Base-by-base conservation (phyloP, 2,888 invertebrate species). In the Lasioglossum pauxillum region DNA sequence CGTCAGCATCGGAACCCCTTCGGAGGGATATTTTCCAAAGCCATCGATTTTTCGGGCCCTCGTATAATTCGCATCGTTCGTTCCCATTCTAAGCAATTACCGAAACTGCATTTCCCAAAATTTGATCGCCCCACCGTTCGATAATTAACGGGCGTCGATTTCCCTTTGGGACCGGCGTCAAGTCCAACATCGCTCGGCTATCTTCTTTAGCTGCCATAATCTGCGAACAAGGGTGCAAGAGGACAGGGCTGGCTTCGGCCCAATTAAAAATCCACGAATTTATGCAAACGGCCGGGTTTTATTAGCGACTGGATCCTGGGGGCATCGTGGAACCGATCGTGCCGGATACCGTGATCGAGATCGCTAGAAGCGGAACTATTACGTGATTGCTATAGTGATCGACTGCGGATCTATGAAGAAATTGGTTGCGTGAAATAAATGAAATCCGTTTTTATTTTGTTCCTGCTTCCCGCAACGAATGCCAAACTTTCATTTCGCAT, bases 261-360 rank as follows among this genome's bases (percentile, higher is more conserved):
- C 91, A 91, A 91, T 91, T 91, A 91, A 91, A 91, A 91, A 86
- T 88, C 88, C 89, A 82, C 89, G 82, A 87, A 90, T 91, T 90
- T 91, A 90, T 91, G 91, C 90, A 91, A 91, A 91, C 91, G 90
- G 79, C 75, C 88, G 38, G 86, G 82, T 85, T 86, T 90, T 82
- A 87, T 85, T 83, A n/a, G 38, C 76, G 78, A 46, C 80, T 76
- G 27, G 83, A 44, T 81, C 14, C 60, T 41, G 78, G 64, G 75
- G 44, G 72, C 82, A 87, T 88, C 88, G 85, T 87, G 71, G 73
- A 85, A 84, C 87, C 86, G 91, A 91, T 90, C 90, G 90, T 85
- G 87, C 75, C 72, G 76, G 38, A 69, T 23, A 27, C 72, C 73
- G 69, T 19, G 74, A 14, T 14, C 60, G 16, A 16, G 60, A 75